Base-by-base conservation (phyloP, 2,888 invertebrate species). In the Microctonus brassicae region DNA sequence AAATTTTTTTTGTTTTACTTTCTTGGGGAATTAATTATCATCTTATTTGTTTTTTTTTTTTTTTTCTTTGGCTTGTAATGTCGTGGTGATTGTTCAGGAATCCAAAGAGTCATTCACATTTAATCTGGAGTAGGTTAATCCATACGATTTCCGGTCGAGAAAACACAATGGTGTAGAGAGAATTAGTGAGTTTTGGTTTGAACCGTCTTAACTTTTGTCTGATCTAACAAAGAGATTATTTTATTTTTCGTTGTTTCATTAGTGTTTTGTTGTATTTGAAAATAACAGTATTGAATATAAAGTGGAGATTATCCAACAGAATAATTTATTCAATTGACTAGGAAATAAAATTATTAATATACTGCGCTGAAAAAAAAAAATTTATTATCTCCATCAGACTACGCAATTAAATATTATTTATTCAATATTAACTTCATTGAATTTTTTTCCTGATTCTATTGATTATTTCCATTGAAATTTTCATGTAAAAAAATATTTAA, bases 51-150 rank as follows among this genome's bases (percentile, higher is more conserved):
- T 20, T 20, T 33, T 9, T 55, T 39, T 57, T 22, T 53, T 64
- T 47, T 29, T 9, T 63, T 17, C 13, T 22, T 17, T 24, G 11
- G 47, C 17, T 36, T 29, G 24, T 57, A 26, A 11, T 36, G 24
- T 66, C 57, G 57, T 22, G 20, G 26, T 66, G 26, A 47, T 66
- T 58, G 20, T 57, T 39, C 55, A 42, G 36, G 39, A 66, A 66
- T 66, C 57, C 36, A 11, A 53, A 20, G 33, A 36, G 53, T 53
- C 34, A 57, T 66, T 66, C 42, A 66, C 57, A 57, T 66, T 66
- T 57, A 57, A 66, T 66, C 57, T 47, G 13, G 24, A 57, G 39
- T 66, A 39, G 13, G 11, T 66, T 66, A 66, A 66, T 66, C 66
- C 57, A n/a, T 36, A 26, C 66, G n/a, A 55, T 66, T 66, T 57